phyloP scores from a whole-genome alignment of 1,140 invertebrate genomes.

The Drosophila pruinosa region DNA sequence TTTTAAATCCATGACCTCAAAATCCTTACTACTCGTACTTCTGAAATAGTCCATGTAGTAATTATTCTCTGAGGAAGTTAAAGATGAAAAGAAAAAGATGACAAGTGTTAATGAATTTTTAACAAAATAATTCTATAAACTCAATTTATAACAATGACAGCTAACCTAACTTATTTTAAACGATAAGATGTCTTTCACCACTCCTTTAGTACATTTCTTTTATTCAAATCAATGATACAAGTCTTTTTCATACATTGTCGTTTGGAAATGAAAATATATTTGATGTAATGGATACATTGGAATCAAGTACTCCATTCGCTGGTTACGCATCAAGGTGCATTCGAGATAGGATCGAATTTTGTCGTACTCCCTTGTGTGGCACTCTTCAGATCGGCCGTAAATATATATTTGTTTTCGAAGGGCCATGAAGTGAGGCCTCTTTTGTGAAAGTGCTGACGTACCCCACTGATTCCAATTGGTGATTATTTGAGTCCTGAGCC shows the following conservation, averaged over 20 bases:
- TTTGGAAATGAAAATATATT: neutral
- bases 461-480: neutral
- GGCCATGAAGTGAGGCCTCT: neutral
- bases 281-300: neutral
- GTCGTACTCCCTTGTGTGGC: neutral
- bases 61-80: too few species aligned
- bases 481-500: neutral
- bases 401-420: neutral
- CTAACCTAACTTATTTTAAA: too few species aligned
- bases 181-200: too few species aligned
- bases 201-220: too few species aligned
- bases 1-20: too few species aligned
- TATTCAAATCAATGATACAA: neutral
- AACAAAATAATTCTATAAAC: too few species aligned
- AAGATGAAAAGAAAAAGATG: too few species aligned
- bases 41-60: too few species aligned
- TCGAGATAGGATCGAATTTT: neutral
- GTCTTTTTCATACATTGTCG: neutral
- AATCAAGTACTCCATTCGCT: conserved; percentile 1
- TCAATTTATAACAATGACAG: too few species aligned
- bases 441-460: neutral
- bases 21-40: too few species aligned
- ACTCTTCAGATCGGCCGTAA: neutral
- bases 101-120: too few species aligned
- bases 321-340: neutral